Evolutionary conservation across 1,140 invertebrate genomes (phyloP), one percentile per base, ranked within the genome.

Genomic region (Zelostemma sp.): DNA sequence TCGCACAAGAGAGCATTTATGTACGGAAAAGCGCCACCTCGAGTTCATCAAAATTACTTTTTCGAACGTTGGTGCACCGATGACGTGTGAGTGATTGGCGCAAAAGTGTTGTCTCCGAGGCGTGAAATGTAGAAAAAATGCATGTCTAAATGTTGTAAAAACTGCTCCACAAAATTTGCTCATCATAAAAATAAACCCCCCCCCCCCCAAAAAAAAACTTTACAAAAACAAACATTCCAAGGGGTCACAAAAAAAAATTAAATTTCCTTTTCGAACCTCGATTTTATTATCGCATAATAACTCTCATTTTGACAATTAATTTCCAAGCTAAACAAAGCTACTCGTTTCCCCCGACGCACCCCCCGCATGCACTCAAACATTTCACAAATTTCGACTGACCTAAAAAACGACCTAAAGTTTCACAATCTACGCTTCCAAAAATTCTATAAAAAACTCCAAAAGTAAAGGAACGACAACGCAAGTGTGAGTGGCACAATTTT

Each of bases 61-160:
- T 35, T 35, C 33, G 33, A 35, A 35, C 6, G 6, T 43, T 11
- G 40, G 17, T 43, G 17, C 40, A 43, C 16, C 40, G 40, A 17
- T 43, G 40, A 14, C 40, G 6, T 43, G 40, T 43, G 16, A 43
- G 17, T 43, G 40, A 43, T 17, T 43, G 59, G 49, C 45, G 54
- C 46, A 50, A 69, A 69, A 64, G 38, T 53, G 57, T 65, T 53
- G 60, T 57, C 68, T 70, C 62, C 68, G 62, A 47, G 12, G 68
- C 62, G 60, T 70, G 68, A 70, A 70, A 70, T 70, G 53, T 53
- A 61, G 64, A 70, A 48, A 70, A 64, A 70, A 70, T 57, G 46
- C 60, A 65, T 70, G 16, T 70, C 56, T 33, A 70, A n/a, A 31
- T 14, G 43, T 61, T 15, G 43, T 35, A 25, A 25, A 25, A 25